These are phyloP conservation scores for Nycticorax nycticorax DNA, from an alignment of 2,113 vertebrate species.

Conservation along the genomic window DNA sequence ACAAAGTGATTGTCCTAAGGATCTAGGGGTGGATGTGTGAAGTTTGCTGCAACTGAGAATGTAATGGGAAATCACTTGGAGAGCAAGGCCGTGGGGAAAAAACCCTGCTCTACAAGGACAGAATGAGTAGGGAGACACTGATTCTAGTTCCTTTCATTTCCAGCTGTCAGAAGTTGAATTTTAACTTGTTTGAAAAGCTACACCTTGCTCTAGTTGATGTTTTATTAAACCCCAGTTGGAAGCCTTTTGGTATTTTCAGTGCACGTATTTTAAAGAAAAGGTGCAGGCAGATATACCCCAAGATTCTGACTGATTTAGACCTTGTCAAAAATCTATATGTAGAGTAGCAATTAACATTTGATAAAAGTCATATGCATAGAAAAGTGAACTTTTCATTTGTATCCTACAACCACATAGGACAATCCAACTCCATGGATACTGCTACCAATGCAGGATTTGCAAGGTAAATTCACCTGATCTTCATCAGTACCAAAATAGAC, in stretches of 20 bases:
- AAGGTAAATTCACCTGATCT: neutral
- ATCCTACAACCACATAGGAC: neutral
- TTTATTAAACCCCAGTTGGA: neutral
- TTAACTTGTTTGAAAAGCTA: neutral
- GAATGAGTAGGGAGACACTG: neutral
- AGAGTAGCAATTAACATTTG: neutral
- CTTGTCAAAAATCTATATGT: neutral
- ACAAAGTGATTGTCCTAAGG: neutral
- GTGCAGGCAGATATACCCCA: neutral
- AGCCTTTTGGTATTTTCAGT: neutral
- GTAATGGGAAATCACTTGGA: neutral
- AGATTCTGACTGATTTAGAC: neutral
- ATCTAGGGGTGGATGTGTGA: neutral
- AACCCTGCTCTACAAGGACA: neutral
- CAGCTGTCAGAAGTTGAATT: neutral
- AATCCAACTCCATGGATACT: neutral
- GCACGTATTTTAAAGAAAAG: neutral
- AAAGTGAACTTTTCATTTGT: neutral
- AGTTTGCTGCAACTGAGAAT: neutral
- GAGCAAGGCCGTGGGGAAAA: neutral
- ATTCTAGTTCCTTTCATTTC: neutral
- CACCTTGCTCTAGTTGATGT: neutral
- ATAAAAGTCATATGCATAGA: neutral
- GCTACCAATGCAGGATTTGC: neutral
- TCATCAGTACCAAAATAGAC: neutral